Conservation (phyloP, 92 coral and sea anemone species). For the Paramuricea clavata region DNA sequence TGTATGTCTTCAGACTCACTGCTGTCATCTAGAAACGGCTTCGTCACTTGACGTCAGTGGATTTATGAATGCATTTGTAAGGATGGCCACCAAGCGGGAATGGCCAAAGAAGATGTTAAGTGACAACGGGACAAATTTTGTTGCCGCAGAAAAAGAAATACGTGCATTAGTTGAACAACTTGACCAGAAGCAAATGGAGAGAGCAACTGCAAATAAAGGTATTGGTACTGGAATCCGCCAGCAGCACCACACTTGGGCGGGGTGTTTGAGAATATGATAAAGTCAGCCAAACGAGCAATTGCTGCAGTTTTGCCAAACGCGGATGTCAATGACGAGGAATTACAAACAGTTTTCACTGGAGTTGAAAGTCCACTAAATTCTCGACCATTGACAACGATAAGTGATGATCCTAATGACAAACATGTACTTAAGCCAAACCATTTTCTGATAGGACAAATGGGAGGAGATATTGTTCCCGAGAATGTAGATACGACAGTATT, state of each 20-base stretch:
- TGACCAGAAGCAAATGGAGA: not conserved
- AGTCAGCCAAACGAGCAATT: slow-evolving; percentile 66
- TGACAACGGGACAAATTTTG: slow-evolving; percentile 56
- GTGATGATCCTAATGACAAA: too few species aligned
- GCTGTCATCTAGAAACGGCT: slow-evolving; percentile 70
- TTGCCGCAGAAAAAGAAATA: not conserved
- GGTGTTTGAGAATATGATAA: slow-evolving; percentile 65
- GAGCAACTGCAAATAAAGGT: slow-evolving; percentile 42
- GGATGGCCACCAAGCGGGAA: slow-evolving; percentile 61
- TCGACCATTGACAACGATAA: too few species aligned
- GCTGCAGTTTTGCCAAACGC: slow-evolving; percentile 48
- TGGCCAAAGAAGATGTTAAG: slow-evolving; percentile 73
- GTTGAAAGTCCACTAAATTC: slow-evolving; percentile 53
- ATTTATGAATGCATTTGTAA: slow-evolving; percentile 54
- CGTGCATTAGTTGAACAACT: not conserved
- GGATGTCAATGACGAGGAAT: slow-evolving; percentile 42
- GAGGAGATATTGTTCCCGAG: too few species aligned
- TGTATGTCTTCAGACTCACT: slow-evolving; percentile 68
- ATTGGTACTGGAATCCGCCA: slow-evolving; percentile 67
- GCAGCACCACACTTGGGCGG: slow-evolving; percentile 74
- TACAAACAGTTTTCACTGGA: slow-evolving; percentile 44
- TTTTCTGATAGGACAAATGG: slow-evolving; percentile 65
- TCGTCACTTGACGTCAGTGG: slow-evolving; percentile 29
- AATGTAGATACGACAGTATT: too few species aligned
- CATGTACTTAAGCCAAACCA: slow-evolving; percentile 70